Percentiles rank a stretch among this genome's conserved stretches.
phyloP scores from a whole-genome alignment of 1,140 invertebrate genomes.

The Drosophila sp. region DNA sequence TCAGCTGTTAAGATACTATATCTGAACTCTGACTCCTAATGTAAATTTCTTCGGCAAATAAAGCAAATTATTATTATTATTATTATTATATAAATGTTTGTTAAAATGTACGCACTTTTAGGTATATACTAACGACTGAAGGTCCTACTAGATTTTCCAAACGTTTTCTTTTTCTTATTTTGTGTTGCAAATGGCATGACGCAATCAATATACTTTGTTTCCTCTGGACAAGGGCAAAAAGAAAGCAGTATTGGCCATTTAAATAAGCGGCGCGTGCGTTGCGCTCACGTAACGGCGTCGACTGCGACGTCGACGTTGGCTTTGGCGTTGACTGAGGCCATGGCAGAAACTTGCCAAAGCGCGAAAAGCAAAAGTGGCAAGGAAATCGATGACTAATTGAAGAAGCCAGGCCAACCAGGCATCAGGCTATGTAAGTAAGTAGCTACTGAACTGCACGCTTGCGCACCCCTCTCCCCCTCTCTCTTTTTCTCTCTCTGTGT shows the following conservation, averaged over 20 bases:
- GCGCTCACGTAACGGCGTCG: slow-evolving; percentile 66
- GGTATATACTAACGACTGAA: too few species aligned
- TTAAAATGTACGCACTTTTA: too few species aligned
- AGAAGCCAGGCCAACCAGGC: slow-evolving; percentile 1
- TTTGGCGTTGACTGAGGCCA: slow-evolving; percentile 8
- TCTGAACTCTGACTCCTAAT: too few species aligned
- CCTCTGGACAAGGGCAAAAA: slow-evolving; percentile 48
- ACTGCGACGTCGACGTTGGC: slow-evolving; percentile 9
- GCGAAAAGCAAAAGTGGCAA: slow-evolving; percentile 54
- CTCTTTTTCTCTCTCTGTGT: slow-evolving; percentile 7
- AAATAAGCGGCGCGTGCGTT: slow-evolving; percentile 69
- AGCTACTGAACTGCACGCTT: slow-evolving; percentile 48
- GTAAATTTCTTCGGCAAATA: too few species aligned
- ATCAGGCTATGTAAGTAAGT: slow-evolving; percentile 48
- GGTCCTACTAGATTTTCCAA: too few species aligned
- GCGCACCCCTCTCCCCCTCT: slow-evolving; percentile 36
- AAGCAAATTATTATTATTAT: too few species aligned
- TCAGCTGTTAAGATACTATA: too few species aligned
- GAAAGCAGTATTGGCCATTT: slow-evolving; percentile 68
- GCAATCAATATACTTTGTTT: slow-evolving; percentile 1
- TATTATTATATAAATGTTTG: too few species aligned
- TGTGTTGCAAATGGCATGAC: background rate
- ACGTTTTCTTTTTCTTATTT: background rate
- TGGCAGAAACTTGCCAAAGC: slow-evolving; percentile 23
- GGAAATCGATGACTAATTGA: slow-evolving; percentile 52